phyloP scores from a whole-genome alignment of 2,888 invertebrate genomes.

The Ichneumoninae sp. region DNA sequence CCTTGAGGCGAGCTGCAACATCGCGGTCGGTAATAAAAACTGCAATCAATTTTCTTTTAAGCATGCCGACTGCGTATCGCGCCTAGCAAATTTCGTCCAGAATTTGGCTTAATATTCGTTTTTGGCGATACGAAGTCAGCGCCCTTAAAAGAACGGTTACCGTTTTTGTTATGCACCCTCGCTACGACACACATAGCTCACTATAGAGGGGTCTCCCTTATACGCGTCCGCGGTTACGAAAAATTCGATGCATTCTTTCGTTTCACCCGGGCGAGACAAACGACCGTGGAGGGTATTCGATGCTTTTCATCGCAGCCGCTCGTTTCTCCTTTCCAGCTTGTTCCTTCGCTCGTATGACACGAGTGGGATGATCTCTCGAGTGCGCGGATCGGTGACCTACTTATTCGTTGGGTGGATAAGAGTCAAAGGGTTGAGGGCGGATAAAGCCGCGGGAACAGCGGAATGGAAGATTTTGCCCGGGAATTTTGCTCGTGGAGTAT shows the following conservation, averaged over 20 bases:
- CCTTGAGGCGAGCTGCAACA: no score
- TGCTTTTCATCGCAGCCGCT: constrained; percentile 18
- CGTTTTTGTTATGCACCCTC: neutral
- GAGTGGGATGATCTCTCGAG: constrained; percentile 31
- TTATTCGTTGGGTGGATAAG: constrained; percentile 43
- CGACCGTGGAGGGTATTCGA: constrained; percentile 12
- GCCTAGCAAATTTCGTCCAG: no score
- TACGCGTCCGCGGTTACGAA: neutral
- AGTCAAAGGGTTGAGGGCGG: constrained; percentile 42
- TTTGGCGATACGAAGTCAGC: no score
- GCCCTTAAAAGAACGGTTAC: no score
- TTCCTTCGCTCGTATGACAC: constrained; percentile 3
- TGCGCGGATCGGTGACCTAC: constrained; percentile 55
- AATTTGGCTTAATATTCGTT: no score
- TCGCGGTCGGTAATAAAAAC: no score
- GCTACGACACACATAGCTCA: neutral
- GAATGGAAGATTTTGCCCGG: neutral
- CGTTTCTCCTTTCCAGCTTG: constrained; percentile 3
- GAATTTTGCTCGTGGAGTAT: constrained; percentile 2
- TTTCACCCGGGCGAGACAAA: constrained; percentile 1
- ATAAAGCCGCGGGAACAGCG: neutral
- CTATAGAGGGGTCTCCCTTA: neutral
- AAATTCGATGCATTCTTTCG: constrained; percentile 23
- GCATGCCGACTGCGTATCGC: no score
- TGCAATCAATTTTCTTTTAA: no score